These are phyloP conservation scores for Micrasema minimum DNA, from an alignment of 1,140 invertebrate species.

Conservation along the genomic window DNA sequence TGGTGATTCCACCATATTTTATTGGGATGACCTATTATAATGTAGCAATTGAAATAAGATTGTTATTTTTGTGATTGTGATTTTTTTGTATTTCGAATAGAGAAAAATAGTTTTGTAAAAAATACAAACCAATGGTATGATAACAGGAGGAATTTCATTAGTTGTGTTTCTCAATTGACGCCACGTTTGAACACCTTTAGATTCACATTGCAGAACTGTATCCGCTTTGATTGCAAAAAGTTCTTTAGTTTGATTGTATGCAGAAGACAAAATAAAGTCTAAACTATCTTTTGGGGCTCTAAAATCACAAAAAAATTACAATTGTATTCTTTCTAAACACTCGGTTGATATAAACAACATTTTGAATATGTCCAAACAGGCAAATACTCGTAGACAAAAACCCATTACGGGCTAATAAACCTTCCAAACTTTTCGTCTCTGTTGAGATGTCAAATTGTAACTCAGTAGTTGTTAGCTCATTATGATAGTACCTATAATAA, in stretches of 20 bases:
- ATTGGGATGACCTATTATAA: conserved; percentile 66
- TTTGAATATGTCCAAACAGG: too few relatives aligned
- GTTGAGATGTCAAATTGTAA: too few relatives aligned
- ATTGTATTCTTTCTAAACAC: too few relatives aligned
- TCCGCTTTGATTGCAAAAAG: conserved; percentile 71
- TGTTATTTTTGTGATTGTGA: too few relatives aligned
- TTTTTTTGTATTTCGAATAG: too few relatives aligned
- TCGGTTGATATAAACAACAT: too few relatives aligned
- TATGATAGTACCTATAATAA: too few relatives aligned
- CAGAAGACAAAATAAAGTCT: conserved; percentile 69
- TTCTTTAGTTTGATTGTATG: conserved; percentile 71
- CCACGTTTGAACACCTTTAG: conserved; percentile 66
- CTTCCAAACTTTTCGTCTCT: too few relatives aligned
- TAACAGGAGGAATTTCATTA: conserved; percentile 60
- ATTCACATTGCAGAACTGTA: conserved; percentile 69
- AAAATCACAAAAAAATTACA: background rate
- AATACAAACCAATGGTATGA: conserved; percentile 56
- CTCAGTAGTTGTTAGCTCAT: too few relatives aligned
- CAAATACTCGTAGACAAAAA: too few relatives aligned
- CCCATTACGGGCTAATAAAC: too few relatives aligned
- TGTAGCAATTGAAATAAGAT: background rate
- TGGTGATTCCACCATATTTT: conserved; percentile 67
- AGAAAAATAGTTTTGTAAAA: too few relatives aligned
- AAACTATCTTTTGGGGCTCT: conserved; percentile 70
- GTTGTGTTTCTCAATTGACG: conserved; percentile 69